Evolutionary conservation across 2,888 invertebrate genomes (phyloP), one percentile per base, ranked within the genome.

Genomic region (Orthonychiurus folsomi): DNA sequence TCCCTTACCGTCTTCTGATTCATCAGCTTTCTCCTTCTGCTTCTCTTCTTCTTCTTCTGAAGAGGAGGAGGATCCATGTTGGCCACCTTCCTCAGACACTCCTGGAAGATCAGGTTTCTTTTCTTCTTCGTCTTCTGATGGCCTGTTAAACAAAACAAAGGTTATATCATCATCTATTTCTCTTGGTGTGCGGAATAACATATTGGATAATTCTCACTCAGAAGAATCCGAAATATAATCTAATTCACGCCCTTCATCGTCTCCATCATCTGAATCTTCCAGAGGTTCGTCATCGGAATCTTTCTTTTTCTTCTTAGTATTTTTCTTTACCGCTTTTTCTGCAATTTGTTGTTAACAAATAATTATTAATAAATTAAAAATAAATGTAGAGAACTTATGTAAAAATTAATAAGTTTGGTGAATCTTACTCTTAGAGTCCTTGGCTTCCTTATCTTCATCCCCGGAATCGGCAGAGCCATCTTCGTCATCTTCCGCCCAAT

Each of bases 241-340:
- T 71, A 87, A 83, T 80, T 97, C 96, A 60, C 90, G 79, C 0
- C 95, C 95, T 79, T 96, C 96, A 74, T 91, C 93, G 76, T 97
- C 95, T 0, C 94, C 95, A 76, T 96, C 95, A 77, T 96, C 96
- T 69, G 94, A 94, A 75, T 97, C 96, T 76, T 96, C 95, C 61
- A 89, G 84, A 0, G 93, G 94, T 70, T 89, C 87, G 66, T 93
- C 88, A 0, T 88, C 86, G 67, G 86, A 87, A 62, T 86, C 85
- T 79, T 89, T 88, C 74, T 89, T 88, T 75, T 89, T 90, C 67
- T 73, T 75, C 21, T 81, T 82, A 20, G 80, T 81, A 18, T 74
- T 75, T 69, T 75, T 75, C 2, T 75, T 77, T 28, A 56, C 63
- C 3, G 59, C 54, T 28, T 66, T 67, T 55, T 69, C 69, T 69